phyloP scores from a whole-genome alignment of 2,888 invertebrate species.

The Lycaena phlaeas region DNA sequence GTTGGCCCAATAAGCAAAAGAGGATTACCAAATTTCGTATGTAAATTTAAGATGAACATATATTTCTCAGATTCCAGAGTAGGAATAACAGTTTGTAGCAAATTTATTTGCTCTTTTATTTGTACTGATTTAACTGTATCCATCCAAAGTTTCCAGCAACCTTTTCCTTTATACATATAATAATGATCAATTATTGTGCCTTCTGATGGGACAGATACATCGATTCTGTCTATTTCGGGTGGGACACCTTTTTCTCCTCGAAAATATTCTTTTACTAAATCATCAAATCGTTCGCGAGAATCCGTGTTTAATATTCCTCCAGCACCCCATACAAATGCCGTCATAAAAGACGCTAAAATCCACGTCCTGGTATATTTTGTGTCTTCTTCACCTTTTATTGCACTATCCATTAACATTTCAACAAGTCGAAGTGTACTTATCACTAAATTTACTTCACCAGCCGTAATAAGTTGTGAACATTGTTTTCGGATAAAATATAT shows the following conservation, averaged over 20 bases:
- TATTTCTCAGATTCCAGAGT: conserved; percentile 91
- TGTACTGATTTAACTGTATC: conserved; percentile 77
- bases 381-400: conserved; percentile 79
- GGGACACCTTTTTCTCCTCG: conserved; percentile 57
- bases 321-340: conserved; percentile 86
- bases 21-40: conserved; percentile 79
- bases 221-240: conserved; percentile 74
- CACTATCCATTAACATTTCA: conserved; percentile 84
- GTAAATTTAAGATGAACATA: conserved; percentile 80
- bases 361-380: conserved; percentile 79
- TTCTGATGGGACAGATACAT: conserved; percentile 83
- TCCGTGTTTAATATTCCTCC: conserved; percentile 84
- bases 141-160: conserved; percentile 90
- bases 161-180: conserved; percentile 86
- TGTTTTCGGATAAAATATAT: conserved; percentile 80
- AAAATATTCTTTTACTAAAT: conserved; percentile 69
- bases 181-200: conserved; percentile 86
- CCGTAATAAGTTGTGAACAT: conserved; percentile 76
- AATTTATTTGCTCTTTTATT: conserved; percentile 74
- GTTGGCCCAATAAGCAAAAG: conserved; percentile 86
- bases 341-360: conserved; percentile 84
- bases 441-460: conserved; percentile 81
- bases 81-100: conserved; percentile 84
- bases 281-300: conserved; percentile 80
- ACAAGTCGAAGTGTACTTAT: conserved; percentile 81